These are phyloP conservation scores for Aradophagus sp. DNA, from an alignment of 1,140 invertebrate species.

Conservation along the genomic window DNA sequence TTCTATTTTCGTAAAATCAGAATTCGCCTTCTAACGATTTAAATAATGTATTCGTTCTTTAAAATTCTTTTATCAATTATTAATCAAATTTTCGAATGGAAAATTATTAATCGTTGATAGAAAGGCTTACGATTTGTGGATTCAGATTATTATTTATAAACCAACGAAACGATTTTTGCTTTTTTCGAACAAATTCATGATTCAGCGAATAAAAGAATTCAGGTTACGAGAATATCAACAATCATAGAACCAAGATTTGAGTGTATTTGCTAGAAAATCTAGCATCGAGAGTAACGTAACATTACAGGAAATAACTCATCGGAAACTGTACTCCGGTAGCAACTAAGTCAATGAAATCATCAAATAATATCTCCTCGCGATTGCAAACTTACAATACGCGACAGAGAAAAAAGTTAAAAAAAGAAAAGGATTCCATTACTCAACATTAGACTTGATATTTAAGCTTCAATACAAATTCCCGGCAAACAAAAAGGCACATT, in stretches of 20 bases:
- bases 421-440: conserved; percentile 4
- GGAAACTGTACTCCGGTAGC: conserved; percentile 38
- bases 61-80: too few relatives aligned
- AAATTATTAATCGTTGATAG: too few relatives aligned
- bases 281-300: conserved; percentile 12
- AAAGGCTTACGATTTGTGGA: too few relatives aligned
- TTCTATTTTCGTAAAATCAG: too few relatives aligned
- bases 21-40: too few relatives aligned
- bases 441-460: conserved; percentile 32
- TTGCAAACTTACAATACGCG: conserved; percentile 34
- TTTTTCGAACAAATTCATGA: too few relatives aligned
- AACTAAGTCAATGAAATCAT: conserved; percentile 35
- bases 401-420: conserved; percentile 8
- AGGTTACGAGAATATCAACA: too few relatives aligned
- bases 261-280: conserved; percentile 28
- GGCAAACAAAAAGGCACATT: conserved; percentile 6
- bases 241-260: conserved; percentile 4
- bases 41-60: too few relatives aligned
- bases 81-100: too few relatives aligned
- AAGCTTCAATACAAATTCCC: conserved; percentile 23
- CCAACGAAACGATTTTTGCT: too few relatives aligned
- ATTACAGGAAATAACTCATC: conserved; percentile 35
- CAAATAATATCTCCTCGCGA: conserved; percentile 38
- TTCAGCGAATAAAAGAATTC: too few relatives aligned
- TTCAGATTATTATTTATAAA: too few relatives aligned